Evolutionary conservation across 2,888 invertebrate species (phyloP), one percentile per base, ranked within the genome.

Genomic region (Cantharis rustica): DNA sequence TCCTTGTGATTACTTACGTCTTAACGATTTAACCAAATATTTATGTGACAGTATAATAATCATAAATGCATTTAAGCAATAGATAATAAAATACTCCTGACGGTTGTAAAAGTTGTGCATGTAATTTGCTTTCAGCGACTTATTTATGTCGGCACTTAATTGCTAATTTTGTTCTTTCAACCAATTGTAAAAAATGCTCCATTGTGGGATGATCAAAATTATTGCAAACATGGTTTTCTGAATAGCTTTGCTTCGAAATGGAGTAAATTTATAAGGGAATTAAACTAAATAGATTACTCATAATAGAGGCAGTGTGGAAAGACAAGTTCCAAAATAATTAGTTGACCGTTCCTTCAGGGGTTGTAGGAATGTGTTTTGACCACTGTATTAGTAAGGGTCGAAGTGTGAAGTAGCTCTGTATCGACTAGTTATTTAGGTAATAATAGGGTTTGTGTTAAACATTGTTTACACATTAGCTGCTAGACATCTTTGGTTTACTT

Each of bases 1-100:
- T 80, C 81, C 47, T 47, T 81, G 80, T 84, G 80, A 81, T 83
- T 83, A 84, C 80, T 82, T 82, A 81, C 82, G 82, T 81, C 82
- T 79, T 80, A 47, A 76, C 83, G 82, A 83, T 82, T 83, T 81
- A 83, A 76, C 73, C 69, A 76, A 75, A 76, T 79, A 75, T 79
- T 80, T 80, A 76, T 76, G 77, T 78, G 78, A 77, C 79, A 80
- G 73, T 76, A 72, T 77, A 76, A 79, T 77, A 74, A 77, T 77
- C 73, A 68, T 76, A 69, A 75, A 68, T 69, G 72, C 68, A 70
- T 64, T 69, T 68, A 69, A 66, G 72, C 72, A 62, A 47, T 31
- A 66, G 68, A 73, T 73, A 73, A 61, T 61, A 16, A 73, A 26
- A 68, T 64, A 20, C 20, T 0, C 17, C 17, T 64, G 17, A 13